These are phyloP conservation scores for Motacilla alba DNA, from an alignment of 2,113 vertebrate species.

Conservation along the genomic window DNA sequence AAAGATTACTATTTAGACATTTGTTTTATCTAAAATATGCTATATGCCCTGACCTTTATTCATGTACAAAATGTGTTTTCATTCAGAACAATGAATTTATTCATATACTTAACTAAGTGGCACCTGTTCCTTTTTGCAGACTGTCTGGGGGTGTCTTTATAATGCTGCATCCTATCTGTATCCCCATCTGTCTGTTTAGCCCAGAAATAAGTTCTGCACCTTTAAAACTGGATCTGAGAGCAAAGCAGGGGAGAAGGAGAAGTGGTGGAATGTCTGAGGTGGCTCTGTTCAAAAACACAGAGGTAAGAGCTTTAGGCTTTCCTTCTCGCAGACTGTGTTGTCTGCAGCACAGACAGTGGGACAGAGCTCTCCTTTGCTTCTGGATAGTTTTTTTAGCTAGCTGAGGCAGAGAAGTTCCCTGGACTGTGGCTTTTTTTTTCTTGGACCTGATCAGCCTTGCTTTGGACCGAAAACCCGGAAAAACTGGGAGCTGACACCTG, in stretches of 20 bases:
- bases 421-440: not conserved
- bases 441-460: too few relatives aligned
- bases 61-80: not conserved
- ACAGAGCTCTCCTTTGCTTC: not conserved
- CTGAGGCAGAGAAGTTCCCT: not conserved
- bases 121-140: not conserved
- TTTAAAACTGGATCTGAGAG: not conserved
- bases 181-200: not conserved
- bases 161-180: not conserved
- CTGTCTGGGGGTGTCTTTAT: not conserved
- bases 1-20: not conserved
- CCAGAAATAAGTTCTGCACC: not conserved
- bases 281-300: not conserved
- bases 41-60: not conserved
- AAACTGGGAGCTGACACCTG: rapidly evolving
- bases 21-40: not conserved
- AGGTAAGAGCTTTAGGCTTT: not conserved
- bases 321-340: not conserved
- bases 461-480: not conserved
- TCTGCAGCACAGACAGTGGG: rapidly evolving
- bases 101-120: not conserved
- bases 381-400: not conserved
- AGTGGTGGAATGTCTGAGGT: not conserved
- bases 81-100: not conserved
- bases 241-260: not conserved